A percentile compares a stretch with the other conserved stretches of the same genome.
These are phyloP conservation scores for Spodoptera frugiperda DNA, from an alignment of 1,140 invertebrate species.

Conservation along the genomic window DNA sequence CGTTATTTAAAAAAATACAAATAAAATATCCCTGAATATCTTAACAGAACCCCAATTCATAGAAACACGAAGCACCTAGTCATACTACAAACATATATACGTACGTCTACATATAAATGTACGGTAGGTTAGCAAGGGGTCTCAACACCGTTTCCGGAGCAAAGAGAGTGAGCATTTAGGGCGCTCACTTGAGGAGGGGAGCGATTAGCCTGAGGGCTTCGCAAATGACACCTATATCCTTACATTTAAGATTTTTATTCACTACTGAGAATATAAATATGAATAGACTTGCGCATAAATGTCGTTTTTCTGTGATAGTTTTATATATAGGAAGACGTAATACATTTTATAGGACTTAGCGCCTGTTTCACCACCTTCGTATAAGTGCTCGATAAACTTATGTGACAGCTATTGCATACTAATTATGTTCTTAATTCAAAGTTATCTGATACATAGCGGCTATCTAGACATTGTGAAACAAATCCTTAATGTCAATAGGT, in stretches of 20 bases:
- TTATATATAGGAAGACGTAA: no score
- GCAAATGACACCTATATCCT: constrained; percentile 29
- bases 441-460: no score
- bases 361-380: no score
- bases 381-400: no score
- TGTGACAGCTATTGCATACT: no score
- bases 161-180: constrained; percentile 40
- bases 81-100: background rate
- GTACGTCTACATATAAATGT: background rate
- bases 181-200: constrained; percentile 22
- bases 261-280: background rate
- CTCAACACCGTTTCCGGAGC: background rate
- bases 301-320: no score
- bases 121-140: background rate
- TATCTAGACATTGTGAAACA: no score
- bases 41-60: background rate
- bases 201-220: constrained; percentile 37
- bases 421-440: no score
- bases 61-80: background rate
- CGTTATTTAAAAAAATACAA: no score
- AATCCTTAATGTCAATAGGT: no score
- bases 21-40: no score
- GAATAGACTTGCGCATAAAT: background rate
- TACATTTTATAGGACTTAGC: no score
- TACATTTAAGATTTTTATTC: constrained; percentile 11